Evolutionary conservation across 2,888 invertebrate species (phyloP), one percentile per base, ranked within the genome.

Genomic region (Drosophila flavopinicola): DNA sequence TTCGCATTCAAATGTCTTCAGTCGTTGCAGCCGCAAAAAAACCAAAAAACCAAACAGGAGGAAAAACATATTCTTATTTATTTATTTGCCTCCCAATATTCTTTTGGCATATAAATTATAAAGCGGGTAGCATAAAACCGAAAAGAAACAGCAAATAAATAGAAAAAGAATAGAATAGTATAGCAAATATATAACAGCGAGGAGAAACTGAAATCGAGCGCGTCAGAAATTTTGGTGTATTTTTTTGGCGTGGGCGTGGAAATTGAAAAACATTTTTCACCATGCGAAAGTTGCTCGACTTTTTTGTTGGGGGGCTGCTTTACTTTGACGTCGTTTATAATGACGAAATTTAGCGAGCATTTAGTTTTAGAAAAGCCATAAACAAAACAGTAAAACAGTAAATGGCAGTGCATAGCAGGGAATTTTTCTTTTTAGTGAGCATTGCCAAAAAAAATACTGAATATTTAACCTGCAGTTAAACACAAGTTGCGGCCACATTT

Each of bases 221-320:
- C 82, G 82, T 82, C 84, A 84, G 84, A 71, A 63, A 66, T 70
- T 49, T 45, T 48, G 20, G 20, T 4, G 20, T 20, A 4, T n/a
- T 47, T 23, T 45, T 37, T 35, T 29, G 42, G 82, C 66, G 83
- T 83, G 73, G 83, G 83, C 73, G 83, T 41, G n/a, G 47, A 78
- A 80, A 78, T 80, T 68, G 57, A 80, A 80, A 83, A 80, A 80
- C 83, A 83, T 78, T 80, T 80, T 80, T 79, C 70, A 70, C 63
- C 52, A 73, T 78, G 79, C 79, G 38, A 83, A 82, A 69, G 65
- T 71, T 79, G 48, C 37, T 56, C 51, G 53, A 29, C 53, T 38
- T 48, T 53, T 37, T n/a, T n/a, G n/a, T n/a, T n/a, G n/a, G 25
- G 53, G 24, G 30, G 52, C 66, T 54, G 53, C 66, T 52, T 32